These are phyloP conservation scores for Cremastinae sp. DNA, from an alignment of 2,888 invertebrate genomes.

Conservation along the genomic window DNA sequence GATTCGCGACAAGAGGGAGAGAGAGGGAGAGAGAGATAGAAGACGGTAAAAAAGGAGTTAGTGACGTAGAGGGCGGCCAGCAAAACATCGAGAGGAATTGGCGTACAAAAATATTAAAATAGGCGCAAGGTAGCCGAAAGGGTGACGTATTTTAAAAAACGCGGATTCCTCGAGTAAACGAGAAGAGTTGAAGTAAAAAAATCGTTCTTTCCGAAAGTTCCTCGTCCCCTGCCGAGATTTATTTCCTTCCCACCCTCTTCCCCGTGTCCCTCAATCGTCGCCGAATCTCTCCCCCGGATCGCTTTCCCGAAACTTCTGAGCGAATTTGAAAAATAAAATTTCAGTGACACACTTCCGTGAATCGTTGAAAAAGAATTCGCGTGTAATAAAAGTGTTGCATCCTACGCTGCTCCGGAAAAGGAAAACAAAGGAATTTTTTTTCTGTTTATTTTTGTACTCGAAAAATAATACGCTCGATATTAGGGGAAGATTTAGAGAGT, in stretches of 20 bases:
- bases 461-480: background rate
- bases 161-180: background rate
- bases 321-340: conserved; percentile 2
- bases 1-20: conserved; percentile 22
- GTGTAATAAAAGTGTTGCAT: no score
- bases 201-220: conserved; percentile 12
- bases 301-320: conserved; percentile 1
- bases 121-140: background rate
- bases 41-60: conserved; percentile 2
- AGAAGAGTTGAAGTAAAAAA: background rate
- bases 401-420: no score
- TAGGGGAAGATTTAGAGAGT: background rate
- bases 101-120: conserved; percentile 2
- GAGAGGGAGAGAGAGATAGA: background rate
- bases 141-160: background rate
- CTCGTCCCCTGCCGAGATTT: conserved; percentile 7
- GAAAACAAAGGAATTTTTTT: no score
- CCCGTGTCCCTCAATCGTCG: background rate
- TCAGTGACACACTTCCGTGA: background rate
- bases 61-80: conserved; percentile 30
- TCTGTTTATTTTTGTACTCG: conserved; percentile 8
- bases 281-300: conserved; percentile 5
- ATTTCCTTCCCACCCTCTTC: conserved; percentile 8
- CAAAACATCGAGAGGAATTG: conserved; percentile 14
- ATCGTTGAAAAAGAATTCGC: no score